Base-by-base conservation (phyloP, 2,888 invertebrate species). In the Hecatera dysodea region DNA sequence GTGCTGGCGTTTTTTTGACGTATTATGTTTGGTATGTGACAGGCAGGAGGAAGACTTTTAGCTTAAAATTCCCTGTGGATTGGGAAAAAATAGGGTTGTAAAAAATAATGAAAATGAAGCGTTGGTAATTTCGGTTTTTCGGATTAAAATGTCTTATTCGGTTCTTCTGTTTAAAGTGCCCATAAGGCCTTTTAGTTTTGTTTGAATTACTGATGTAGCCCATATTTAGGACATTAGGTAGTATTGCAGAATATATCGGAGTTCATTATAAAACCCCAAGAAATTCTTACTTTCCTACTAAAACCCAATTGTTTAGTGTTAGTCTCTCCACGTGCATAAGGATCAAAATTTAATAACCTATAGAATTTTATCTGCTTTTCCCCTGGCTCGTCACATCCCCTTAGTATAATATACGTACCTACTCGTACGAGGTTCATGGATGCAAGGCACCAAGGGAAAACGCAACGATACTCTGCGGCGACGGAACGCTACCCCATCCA, bases 1-100 rank as follows among this genome's bases (percentile, higher is more conserved):
- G 81, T 73, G 71, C 52, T 64, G 61, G 65, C 44, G 39, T 73
- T 75, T 72, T 76, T 85, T 78, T 74, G 69, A 59, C 65, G 55
- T 80, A 65, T 59, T 78, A 78, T 42, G 57, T 29, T 59, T 59
- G 72, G 46, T 50, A 63, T 78, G 57, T 72, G 63, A 59, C 63
- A 75, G 63, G 17, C 22, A 36, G 33, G 44, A 70, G 36, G 42
- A 75, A 76, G 56, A 76, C 27, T 52, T 76, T 76, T 52, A n/a
- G 68, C 42, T 67, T 44, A 12, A 44, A 67, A 75, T 52, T 67
- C 55, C 12, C 19, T n/a, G n/a, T n/a, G 17, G 24, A 55, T 42
- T 22, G 33, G 17, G 0, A n/a, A 53, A 67, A 70, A 64, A 53
- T 36, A 29, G 9, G 22, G 7, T 29, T 36, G 11, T 50, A 22